Percentiles rank a stretch among this genome's conserved stretches.
phyloP scores from a whole-genome alignment of 2,113 vertebrate genomes.

The Osmerus mordax region DNA sequence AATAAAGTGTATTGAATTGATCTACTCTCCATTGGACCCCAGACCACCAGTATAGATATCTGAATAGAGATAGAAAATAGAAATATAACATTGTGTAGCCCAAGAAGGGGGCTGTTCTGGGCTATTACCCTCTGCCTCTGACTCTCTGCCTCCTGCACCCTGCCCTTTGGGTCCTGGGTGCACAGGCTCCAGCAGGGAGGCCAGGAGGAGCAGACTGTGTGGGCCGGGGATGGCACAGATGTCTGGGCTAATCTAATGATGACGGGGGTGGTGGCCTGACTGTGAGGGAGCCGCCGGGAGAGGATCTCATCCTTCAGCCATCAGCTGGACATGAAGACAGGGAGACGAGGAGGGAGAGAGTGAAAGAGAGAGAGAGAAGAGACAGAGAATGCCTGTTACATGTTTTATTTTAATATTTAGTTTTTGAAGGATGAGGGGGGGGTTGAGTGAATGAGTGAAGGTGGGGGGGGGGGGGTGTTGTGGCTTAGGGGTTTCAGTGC shows the following conservation, averaged over 20 bases:
- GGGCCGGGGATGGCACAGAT: slow-evolving; percentile 55
- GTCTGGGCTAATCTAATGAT: slow-evolving; percentile 58
- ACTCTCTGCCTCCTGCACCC: slow-evolving; percentile 38
- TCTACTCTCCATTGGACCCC: slow-evolving; percentile 1
- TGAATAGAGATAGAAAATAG: slow-evolving; percentile 19
- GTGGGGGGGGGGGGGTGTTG: not conserved
- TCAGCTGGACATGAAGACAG: not conserved
- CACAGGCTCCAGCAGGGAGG: not conserved
- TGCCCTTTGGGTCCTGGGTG: not conserved
- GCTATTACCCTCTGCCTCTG: slow-evolving; percentile 41
- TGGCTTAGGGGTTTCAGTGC: slow-evolving; percentile 12
- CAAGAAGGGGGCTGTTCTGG: slow-evolving; percentile 60
- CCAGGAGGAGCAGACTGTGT: slow-evolving; percentile 41
- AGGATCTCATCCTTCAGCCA: not conserved
- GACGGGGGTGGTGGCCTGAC: slow-evolving; percentile 44
- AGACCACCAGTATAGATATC: not conserved
- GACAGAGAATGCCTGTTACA: not conserved
- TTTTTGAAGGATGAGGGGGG: too few species aligned
- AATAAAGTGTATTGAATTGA: too few species aligned
- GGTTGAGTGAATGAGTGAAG: not conserved
- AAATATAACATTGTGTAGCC: slow-evolving; percentile 45
- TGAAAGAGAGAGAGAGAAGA: not conserved
- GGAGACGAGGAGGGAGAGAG: not conserved
- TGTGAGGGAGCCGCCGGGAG: slow-evolving; percentile 24
- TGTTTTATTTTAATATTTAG: not conserved